Conservation (phyloP, 1,140 invertebrate species). For the Polyergus mexicanus region DNA sequence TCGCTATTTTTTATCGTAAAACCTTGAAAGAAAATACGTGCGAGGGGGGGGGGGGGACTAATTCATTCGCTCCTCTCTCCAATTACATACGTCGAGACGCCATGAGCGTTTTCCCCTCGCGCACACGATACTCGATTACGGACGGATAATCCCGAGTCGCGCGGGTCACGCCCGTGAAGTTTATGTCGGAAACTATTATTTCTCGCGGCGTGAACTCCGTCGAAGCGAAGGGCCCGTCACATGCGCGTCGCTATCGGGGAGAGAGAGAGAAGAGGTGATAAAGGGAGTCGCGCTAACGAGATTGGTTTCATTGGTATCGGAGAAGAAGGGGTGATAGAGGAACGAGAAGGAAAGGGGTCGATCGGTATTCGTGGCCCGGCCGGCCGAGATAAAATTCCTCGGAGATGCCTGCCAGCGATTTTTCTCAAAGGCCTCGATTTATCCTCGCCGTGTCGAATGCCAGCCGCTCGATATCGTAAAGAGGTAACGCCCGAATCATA, state of each 20-base stretch:
- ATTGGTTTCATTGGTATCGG: conserved; percentile 62
- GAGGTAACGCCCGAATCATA: conserved; percentile 67
- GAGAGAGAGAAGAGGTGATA: conserved; percentile 46
- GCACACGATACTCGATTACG: conserved; percentile 9
- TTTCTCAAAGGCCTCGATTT: conserved; percentile 71
- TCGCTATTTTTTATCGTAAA: conserved; percentile 5
- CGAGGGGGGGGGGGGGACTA: neutral
- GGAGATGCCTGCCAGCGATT: conserved; percentile 56
- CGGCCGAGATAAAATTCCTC: conserved; percentile 68
- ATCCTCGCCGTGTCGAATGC: conserved; percentile 64
- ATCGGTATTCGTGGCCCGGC: conserved; percentile 47
- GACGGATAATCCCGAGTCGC: conserved; percentile 1
- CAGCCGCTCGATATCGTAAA: conserved; percentile 55
- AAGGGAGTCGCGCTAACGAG: conserved; percentile 63
- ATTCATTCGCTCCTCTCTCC: neutral
- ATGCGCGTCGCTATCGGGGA: conserved; percentile 46
- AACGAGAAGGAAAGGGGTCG: conserved; percentile 38
- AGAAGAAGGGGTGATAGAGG: conserved; percentile 15
- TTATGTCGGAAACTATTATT: conserved; percentile 55
- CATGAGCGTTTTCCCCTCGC: conserved; percentile 11
- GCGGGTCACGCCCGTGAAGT: conserved; percentile 29
- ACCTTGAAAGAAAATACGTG: neutral
- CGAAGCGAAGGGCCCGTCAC: conserved; percentile 5
- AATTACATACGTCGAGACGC: conserved; percentile 25
- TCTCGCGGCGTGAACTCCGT: conserved; percentile 36